Evolutionary conservation across 2,888 invertebrate species (phyloP).

Genomic region (Proisotoma minuta): DNA sequence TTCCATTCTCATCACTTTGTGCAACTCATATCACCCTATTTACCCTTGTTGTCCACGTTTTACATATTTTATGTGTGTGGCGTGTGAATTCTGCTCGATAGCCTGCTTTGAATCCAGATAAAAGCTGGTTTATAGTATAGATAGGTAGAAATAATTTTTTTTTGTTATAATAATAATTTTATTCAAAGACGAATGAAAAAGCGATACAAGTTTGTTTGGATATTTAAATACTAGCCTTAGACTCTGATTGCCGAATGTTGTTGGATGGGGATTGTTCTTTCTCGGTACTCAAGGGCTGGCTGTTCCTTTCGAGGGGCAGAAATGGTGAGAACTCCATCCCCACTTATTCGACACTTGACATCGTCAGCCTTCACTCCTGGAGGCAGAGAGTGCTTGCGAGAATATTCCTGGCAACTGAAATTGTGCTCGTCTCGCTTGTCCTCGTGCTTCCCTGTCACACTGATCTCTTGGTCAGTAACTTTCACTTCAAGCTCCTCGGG

Average conservation of each 20-base stretch:
- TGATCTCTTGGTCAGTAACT: slow-evolving; percentile 16
- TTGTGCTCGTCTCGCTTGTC: slow-evolving; percentile 19
- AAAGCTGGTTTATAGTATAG: too few relatives aligned
- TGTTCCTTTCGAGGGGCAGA: slow-evolving; percentile 16
- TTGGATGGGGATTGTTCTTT: slow-evolving; percentile 6
- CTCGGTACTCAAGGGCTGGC: neutral
- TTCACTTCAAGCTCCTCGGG: slow-evolving; percentile 29
- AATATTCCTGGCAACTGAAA: slow-evolving; percentile 23
- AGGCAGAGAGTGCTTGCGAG: slow-evolving; percentile 19
- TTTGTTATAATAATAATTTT: too few relatives aligned
- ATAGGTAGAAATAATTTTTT: too few relatives aligned
- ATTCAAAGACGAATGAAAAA: too few relatives aligned
- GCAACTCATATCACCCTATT: too few relatives aligned
- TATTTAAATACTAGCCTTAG: too few relatives aligned
- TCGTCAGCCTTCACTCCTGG: slow-evolving; percentile 17
- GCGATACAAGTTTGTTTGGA: too few relatives aligned
- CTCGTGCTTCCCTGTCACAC: slow-evolving; percentile 23
- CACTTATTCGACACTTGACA: slow-evolving; percentile 22
- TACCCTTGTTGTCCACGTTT: too few relatives aligned
- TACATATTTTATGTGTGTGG: too few relatives aligned
- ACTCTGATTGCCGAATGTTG: slow-evolving; percentile 6
- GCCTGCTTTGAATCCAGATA: too few relatives aligned
- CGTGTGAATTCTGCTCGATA: too few relatives aligned
- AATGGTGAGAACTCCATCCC: slow-evolving; percentile 23
- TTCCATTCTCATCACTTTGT: too few relatives aligned